phyloP scores from a whole-genome alignment of 2,888 invertebrate genomes.

The Nemoura dubitans region DNA sequence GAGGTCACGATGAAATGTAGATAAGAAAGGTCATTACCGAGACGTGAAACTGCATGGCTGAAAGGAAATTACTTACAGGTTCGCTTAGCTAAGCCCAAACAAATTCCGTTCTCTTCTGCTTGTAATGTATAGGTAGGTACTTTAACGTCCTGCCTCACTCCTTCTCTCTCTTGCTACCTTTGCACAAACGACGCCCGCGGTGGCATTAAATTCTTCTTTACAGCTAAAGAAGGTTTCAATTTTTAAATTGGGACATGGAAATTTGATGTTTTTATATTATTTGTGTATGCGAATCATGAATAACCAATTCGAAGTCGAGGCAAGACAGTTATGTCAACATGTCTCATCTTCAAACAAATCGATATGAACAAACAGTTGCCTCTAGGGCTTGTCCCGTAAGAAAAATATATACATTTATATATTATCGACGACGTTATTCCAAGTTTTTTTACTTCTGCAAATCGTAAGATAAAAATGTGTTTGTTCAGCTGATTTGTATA shows the following conservation, averaged over 20 bases:
- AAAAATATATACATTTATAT: neutral
- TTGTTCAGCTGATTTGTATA: neutral
- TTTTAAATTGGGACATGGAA: slow-evolving; percentile 12
- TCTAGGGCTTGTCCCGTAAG: neutral
- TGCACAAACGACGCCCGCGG: neutral
- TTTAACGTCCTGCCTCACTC: neutral
- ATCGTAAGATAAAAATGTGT: neutral
- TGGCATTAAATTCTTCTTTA: neutral
- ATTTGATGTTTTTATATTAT: slow-evolving; percentile 1
- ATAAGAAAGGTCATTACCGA: slow-evolving; percentile 7
- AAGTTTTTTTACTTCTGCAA: neutral
- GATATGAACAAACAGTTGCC: neutral
- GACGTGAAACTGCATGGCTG: neutral
- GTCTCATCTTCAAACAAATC: neutral
- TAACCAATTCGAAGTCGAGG: neutral
- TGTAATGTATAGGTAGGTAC: neutral
- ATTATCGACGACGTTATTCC: neutral
- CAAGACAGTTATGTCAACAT: slow-evolving; percentile 1
- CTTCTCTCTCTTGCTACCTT: too few relatives aligned
- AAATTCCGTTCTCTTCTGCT: neutral
- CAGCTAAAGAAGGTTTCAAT: neutral
- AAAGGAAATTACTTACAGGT: slow-evolving; percentile 2
- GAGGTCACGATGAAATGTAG: slow-evolving; percentile 12
- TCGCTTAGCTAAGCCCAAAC: slow-evolving; percentile 7
- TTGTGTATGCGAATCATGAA: neutral